Evolutionary conservation across 23 tunicate species (phyloP), one percentile per base, ranked within the genome.

Genomic region (Trididemnum clinides): DNA sequence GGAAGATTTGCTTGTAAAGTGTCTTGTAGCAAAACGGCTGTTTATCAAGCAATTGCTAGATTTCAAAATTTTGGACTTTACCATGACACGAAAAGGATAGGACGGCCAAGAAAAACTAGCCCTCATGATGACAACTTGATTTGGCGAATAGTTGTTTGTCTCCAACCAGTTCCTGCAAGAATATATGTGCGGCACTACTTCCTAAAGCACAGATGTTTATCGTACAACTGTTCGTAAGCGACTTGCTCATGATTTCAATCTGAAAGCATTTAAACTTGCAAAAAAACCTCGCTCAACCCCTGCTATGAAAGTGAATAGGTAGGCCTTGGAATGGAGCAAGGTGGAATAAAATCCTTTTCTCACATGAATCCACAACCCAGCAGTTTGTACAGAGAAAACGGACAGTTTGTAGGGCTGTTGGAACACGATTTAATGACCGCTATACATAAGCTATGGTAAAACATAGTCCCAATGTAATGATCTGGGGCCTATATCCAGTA

Each of bases 401-500:
- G 27, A 62, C 69, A 62, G 27, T 62, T 62, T 21, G 27, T 62
- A 62, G 22, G 69, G 12, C 54, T 44, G 15, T 7, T 44, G 10
- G 54, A 44, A 44, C 54, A 44, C 54, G 15, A 44, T 44, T 21
- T 62, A 62, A 62, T 62, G 69, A 62, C 69, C 21, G 69, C 69
- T 62, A 62, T 62, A 62, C 69, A 62, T 6, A 62, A 62, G 69
- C 69, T 62, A 62, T 21, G 69, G 69, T 62, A 62, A 62, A 62
- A 62, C 27, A 19, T 62, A 22, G 26, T 62, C 69, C 69, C 69
- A 62, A 26, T 18, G 69, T 62, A 19, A 62, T 44, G 54, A 44
- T 44, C 54, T 44, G 54, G 54, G 54, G 54, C 10, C 54, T 44
- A 44, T 44, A 15, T 44, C 15, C 54, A 44, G 54, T 44, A 44